Base-by-base conservation (phyloP, 2,888 invertebrate genomes). In the Andrena camellia region DNA sequence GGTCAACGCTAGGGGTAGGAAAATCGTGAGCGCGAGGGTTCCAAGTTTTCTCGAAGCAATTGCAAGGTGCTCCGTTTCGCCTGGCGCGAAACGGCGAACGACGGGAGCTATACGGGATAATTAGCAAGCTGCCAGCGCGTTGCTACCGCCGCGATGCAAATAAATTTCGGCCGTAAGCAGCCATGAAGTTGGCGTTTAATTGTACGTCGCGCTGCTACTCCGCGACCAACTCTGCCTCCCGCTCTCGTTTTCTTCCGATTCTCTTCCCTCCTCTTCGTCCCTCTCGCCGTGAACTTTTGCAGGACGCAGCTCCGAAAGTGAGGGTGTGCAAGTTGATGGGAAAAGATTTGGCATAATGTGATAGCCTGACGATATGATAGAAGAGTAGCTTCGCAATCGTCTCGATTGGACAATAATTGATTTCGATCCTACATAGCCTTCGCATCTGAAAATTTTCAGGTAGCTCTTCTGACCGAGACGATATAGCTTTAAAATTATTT, bases 161-260 rank as follows among this genome's bases (percentile, higher is more conserved):
- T 92, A 90, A 92, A 90, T 92, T 92, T 87, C 76, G 86, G 77
- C 86, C 83, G 86, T 88, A 91, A 91, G 89, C 89, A 90, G 86
- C 89, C 89, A 88, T 89, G 90, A 90, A 91, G 91, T 88, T 86
- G 89, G 90, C 90, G 89, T 91, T 92, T 88, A 92, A 93, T 92
- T 91, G 86, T 85, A 81, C 75, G 72, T 67, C 80, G 68, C 67
- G 57, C 31, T 67, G 31, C 52, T 74, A 31, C 66, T 31, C 50
- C 57, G 42, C 68, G 70, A 50, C 35, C 33, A 29, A 26, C 20
- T 42, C 42, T 23, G 35, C 20, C 10, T 67, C 48, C 59, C 63
- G 54, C 23, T 60, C 54, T 26, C 54, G 50, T 35, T 52, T 54
- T 48, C 35, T 68, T 74, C 74, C 66, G 62, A 52, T 29, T 62